Evolutionary conservation across 1,140 invertebrate genomes (phyloP), one percentile per base, ranked within the genome.

Genomic region (Copidosoma floridanum): DNA sequence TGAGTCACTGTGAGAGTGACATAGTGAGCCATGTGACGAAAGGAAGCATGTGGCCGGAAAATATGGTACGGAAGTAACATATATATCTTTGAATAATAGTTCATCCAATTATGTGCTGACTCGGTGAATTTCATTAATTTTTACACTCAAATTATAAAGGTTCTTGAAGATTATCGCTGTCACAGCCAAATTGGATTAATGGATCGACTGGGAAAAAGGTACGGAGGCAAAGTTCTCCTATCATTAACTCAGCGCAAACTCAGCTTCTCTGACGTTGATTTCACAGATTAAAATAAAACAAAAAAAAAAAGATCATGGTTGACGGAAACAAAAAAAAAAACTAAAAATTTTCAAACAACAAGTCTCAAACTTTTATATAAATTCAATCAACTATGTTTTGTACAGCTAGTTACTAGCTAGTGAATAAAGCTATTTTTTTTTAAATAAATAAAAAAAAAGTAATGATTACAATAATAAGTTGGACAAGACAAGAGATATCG

Each of bases 191-290:
- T 79, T 23, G 58, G 47, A 55, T 78, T 74, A 52, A 81, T 81
- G 74, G 76, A 80, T 55, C 71, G 68, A 40, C 68, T 81, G 23
- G 71, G 68, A 53, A 78, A 80, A 65, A 68, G 73, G 52, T 72
- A 81, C 44, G 67, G 71, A 60, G 78, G 76, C 29, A 76, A 74
- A 69, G 61, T 79, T 69, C 68, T 79, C 59, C 71, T 77, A 35
- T 64, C 71, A 32, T 41, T 80, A 16, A 68, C 63, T 1, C 69
- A 71, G 52, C 50, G 63, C 44, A 72, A 72, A 66, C 44, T 73
- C 11, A 68, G 65, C 18, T 51, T 63, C 43, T 12, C 57, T 7
- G 64, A 71, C 18, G n/a, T n/a, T n/a, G n/a, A n/a, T n/a, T n/a
- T n/a, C n/a, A n/a, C n/a, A n/a, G 40, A 43, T 38, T 12, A 12